Percentiles rank a stretch among this genome's conserved stretches.
Evolutionary conservation across 1,140 invertebrate species (phyloP).

Genomic region (Caenorhabditis tropicalis): DNA sequence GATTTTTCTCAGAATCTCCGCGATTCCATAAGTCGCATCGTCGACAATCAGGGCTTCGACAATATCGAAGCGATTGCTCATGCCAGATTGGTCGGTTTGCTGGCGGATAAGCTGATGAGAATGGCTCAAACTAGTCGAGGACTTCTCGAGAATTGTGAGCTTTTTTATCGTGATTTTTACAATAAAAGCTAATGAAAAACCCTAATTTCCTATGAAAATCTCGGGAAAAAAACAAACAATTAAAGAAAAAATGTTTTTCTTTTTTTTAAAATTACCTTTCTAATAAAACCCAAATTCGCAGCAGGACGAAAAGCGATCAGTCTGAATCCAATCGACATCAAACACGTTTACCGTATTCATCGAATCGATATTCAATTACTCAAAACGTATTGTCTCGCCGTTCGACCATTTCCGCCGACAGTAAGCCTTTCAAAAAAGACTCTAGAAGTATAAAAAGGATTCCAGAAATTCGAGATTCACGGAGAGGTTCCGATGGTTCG

Average conservation of each 20-base stretch:
- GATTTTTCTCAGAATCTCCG: constrained; percentile 2
- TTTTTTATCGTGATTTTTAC: not conserved
- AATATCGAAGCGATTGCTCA: not conserved
- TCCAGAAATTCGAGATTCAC: not conserved
- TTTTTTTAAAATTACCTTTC: too few species aligned
- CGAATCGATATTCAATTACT: too few species aligned
- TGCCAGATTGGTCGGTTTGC: not conserved
- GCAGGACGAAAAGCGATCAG: not conserved
- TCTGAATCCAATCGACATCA: too few species aligned
- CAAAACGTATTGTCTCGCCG: too few species aligned
- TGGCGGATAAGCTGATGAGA: not conserved
- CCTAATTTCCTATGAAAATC: too few species aligned
- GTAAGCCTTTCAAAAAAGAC: not conserved
- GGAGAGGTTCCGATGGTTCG: not conserved
- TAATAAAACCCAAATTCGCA: not conserved
- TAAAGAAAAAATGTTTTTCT: too few species aligned
- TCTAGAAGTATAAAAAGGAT: not conserved
- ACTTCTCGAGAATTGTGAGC: not conserved
- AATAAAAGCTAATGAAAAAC: too few species aligned
- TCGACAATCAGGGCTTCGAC: not conserved
- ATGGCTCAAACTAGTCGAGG: not conserved
- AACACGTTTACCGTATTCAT: too few species aligned
- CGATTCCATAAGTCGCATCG: constrained; percentile 6
- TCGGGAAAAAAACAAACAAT: too few species aligned
- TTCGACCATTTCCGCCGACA: not conserved